Conservation (phyloP, 2,797 vertebrate genomes). For the Trematomus bernacchii region DNA sequence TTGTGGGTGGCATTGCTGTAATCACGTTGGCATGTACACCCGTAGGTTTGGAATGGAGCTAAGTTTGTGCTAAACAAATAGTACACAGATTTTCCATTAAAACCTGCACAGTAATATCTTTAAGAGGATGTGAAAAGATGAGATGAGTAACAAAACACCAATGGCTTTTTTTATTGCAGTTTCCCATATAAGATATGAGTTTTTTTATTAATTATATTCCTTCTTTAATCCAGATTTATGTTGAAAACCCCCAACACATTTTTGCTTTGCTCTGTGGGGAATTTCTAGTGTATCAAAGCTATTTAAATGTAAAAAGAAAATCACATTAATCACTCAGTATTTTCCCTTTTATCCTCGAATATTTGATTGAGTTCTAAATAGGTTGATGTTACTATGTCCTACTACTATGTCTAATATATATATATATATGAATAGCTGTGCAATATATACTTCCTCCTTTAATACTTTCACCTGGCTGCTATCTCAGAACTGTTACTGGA, state of each 20-base stretch:
- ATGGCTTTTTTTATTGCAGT: neutral
- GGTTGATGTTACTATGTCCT: too few relatives aligned
- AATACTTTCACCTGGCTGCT: too few relatives aligned
- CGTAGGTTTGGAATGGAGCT: slow-evolving; percentile 12
- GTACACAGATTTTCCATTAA: neutral
- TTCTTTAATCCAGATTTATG: neutral
- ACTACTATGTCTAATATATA: too few relatives aligned
- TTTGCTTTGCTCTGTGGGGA: neutral
- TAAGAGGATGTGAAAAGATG: slow-evolving; percentile 4
- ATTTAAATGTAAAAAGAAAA: too few relatives aligned
- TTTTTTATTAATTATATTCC: neutral
- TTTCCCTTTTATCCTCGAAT: too few relatives aligned
- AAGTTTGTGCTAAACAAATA: slow-evolving; percentile 4
- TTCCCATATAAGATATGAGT: neutral
- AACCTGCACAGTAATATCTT: neutral
- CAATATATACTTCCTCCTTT: too few relatives aligned
- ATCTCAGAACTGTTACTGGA: too few relatives aligned
- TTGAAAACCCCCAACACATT: too few relatives aligned
- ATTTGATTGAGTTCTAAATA: too few relatives aligned
- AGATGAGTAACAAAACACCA: neutral
- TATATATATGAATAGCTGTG: too few relatives aligned
- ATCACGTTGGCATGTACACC: slow-evolving; percentile 27
- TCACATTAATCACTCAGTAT: too few relatives aligned
- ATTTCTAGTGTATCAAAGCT: neutral
- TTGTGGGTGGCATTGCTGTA: slow-evolving; percentile 20